Base-by-base conservation (phyloP, 2,113 vertebrate species). In the Corythaeola cristata region DNA sequence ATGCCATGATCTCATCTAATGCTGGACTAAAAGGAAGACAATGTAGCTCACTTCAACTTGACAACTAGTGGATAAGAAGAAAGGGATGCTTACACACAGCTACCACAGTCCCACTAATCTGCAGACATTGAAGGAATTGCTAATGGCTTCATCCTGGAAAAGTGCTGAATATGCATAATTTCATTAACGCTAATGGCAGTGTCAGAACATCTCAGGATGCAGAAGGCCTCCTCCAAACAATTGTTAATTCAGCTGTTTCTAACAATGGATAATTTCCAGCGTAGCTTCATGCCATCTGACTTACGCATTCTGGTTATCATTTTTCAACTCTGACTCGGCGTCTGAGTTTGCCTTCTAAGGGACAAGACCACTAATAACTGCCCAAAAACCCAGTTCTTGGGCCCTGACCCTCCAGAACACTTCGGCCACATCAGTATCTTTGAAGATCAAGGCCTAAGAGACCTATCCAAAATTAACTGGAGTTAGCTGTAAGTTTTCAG, bases 1-100 rank as follows among this genome's bases (percentile, higher is more conserved):
- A 66, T 52, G 76, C 60, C 59, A 44, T 84, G 95, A 90, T 67
- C 88, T 94, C 93, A 96, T 95, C 79, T 71, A 59, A 59, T 63
- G 58, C 79, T 80, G 85, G 55, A 19, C 60, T 84, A 16, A 86
- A 88, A 62, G n/a, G 63, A 83, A 85, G 82, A 92, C 79, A 88
- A 83, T 27, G 50, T 18, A 53, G 71, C 47, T 80, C 68, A 33
- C 37, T 84, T 77, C 55, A 45, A 63, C 27, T 60, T 67, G 76
- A 63, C 83, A 63, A 59, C 47, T 12, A 6, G 44, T 45, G 64
- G 52, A 7, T 37, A 27, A 66, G 82, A 76, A 71, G 72, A 35
- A 55, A 72, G 58, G 56, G 68, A 59, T 63, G 76, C 66, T 90
- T 30, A n/a, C 23, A 53, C 26, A 8, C 50, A 19, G 32, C 88